Evolutionary conservation across 2,888 invertebrate species (phyloP), one percentile per base, ranked within the genome.

Genomic region (Stenchaetothrips biformis): DNA sequence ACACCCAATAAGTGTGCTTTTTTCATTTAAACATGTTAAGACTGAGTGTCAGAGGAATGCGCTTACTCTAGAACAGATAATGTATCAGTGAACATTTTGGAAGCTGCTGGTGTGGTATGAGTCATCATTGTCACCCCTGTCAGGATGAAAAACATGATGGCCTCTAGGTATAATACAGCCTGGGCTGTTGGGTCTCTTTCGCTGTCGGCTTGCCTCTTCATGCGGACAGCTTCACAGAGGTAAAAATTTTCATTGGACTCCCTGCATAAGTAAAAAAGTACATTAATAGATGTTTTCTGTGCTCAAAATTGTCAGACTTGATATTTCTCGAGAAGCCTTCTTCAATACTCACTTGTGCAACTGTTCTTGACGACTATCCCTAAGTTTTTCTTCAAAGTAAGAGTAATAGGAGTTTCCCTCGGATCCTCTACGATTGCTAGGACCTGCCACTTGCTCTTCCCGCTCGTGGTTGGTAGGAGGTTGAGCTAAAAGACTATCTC

Each of bases 51-150:
- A 81, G 78, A 78, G 80, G 81, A 83, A 82, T 82, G 81, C 81
- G 90, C 91, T 89, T 88, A 93, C 93, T 92, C 93, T 85, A 94
- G 93, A 85, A 95, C 89, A 84, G 90, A 89, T 83, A 94, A 89
- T 80, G 97, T 98, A 88, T 97, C 97, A 87, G 94, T 93, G 90
- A 96, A 98, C 91, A 97, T 94, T 79, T 93, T 96, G 89, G 94
- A 96, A 82, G 93, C 92, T 83, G 95, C 92, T 84, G 92, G 91
- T 11, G 25, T 74, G 83, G 91, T 89, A 86, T 95, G 94, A 74
- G 92, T 90, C 87, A 98, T 97, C 91, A 97, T 94, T 81, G 95
- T 93, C 83, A 94, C 92, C 79, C 97, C 97, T 80, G 97, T 96
- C 77, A 97, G 90, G 81, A 97, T 91, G 88, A 98, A 98, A 88